phyloP scores from a whole-genome alignment of 2,113 vertebrate genomes.

The Bothrops jararaca region DNA sequence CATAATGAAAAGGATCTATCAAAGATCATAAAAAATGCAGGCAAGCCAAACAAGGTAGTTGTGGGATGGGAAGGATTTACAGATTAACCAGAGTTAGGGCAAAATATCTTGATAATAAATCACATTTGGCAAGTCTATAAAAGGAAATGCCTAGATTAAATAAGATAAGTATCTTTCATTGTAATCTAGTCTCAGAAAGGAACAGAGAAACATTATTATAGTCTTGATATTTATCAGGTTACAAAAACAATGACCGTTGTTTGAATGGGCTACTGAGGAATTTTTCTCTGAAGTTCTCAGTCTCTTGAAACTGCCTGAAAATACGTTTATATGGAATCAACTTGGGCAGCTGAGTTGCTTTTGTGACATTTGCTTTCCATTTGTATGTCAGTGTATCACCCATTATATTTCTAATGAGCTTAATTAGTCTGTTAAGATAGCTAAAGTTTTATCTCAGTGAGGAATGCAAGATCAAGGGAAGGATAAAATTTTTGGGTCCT shows the following conservation, averaged over 20 bases:
- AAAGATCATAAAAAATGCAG: neutral
- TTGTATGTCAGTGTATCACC: neutral
- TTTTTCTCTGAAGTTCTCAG: too few relatives aligned
- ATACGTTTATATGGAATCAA: constrained; percentile 29
- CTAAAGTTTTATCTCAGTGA: neutral
- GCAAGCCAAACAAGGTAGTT: neutral
- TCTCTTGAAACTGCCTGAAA: constrained; percentile 16
- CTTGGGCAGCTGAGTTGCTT: neutral
- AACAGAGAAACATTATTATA: neutral
- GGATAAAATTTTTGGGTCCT: neutral
- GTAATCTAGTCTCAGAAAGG: neutral
- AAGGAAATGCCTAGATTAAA: neutral
- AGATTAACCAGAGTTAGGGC: neutral
- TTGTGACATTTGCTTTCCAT: neutral
- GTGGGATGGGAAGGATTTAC: neutral
- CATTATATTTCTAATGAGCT: neutral
- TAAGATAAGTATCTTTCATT: neutral
- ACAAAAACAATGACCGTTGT: neutral
- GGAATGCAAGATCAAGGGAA: neutral
- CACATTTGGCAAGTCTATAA: neutral
- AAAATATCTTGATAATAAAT: neutral
- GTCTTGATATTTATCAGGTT: neutral
- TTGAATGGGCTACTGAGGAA: constrained; percentile 1
- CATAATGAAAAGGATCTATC: neutral
- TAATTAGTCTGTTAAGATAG: neutral